These are phyloP conservation scores for Botia almorhae DNA, from an alignment of 2,797 vertebrate genomes.

Conservation along the genomic window DNA sequence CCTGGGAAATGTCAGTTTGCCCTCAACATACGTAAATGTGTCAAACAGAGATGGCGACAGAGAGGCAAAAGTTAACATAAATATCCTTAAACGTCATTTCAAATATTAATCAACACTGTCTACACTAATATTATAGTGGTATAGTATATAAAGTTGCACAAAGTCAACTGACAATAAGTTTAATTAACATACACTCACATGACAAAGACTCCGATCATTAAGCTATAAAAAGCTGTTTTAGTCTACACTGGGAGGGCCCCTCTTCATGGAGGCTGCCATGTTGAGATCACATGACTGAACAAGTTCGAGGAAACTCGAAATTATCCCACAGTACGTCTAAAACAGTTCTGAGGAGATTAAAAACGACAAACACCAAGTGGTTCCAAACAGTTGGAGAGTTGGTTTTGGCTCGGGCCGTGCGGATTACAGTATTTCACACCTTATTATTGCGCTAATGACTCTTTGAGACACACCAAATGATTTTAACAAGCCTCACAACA, in stretches of 20 bases:
- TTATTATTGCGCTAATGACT: constrained; percentile 40
- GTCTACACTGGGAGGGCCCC: too few species aligned
- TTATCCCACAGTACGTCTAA: neutral
- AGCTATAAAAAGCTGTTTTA: too few species aligned
- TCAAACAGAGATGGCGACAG: too few species aligned
- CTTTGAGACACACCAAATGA: constrained; percentile 30
- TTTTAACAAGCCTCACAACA: constrained; percentile 25
- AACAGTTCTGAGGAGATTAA: neutral
- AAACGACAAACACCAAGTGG: constrained; percentile 22
- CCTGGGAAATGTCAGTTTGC: too few species aligned
- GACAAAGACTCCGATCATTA: too few species aligned
- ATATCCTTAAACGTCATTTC: neutral
- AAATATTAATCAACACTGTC: neutral
- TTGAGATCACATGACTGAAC: neutral
- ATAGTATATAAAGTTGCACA: neutral
- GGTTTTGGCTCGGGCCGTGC: constrained; percentile 9
- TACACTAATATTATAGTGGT: neutral
- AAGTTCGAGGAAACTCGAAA: neutral
- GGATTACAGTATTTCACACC: constrained; percentile 11
- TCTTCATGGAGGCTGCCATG: too few species aligned
- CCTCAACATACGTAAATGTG: too few species aligned
- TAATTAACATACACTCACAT: too few species aligned
- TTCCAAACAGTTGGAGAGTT: constrained; percentile 17
- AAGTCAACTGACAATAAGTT: neutral
- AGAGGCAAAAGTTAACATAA: neutral